A percentile compares a stretch with the other conserved stretches of the same genome.
Conservation (phyloP, 92 coral and sea anemone species). For the Zoanthus sociatus region DNA sequence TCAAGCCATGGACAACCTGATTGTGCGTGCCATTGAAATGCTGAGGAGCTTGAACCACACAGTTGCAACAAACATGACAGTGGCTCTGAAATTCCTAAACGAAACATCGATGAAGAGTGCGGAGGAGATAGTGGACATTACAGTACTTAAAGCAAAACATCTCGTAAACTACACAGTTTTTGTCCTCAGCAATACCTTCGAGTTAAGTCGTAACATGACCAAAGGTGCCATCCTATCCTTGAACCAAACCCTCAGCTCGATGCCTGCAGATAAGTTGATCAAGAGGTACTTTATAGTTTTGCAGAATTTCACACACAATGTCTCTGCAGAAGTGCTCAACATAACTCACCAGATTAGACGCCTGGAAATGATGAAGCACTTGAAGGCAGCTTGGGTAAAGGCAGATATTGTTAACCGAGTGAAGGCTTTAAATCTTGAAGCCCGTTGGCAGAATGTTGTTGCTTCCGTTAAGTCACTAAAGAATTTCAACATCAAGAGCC, state of each 20-base stretch:
- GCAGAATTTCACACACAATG: constrained; percentile 57
- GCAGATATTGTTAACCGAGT: constrained; percentile 69
- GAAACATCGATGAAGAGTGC: constrained; percentile 75
- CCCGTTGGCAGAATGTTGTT: constrained; percentile 72
- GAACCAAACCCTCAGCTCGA: constrained; percentile 69
- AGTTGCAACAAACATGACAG: constrained; percentile 69
- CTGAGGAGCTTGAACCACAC: constrained; percentile 73
- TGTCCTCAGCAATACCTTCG: constrained; percentile 68
- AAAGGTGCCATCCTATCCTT: constrained; percentile 56
- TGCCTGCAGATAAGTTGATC: constrained; percentile 72
- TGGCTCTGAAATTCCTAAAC: constrained; percentile 65
- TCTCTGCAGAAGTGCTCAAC: constrained; percentile 70
- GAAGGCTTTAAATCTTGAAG: constrained; percentile 65
- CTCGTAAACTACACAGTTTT: constrained; percentile 63
- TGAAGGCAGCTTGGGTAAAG: constrained; percentile 69
- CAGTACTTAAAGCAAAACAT: constrained; percentile 63
- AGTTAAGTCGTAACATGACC: constrained; percentile 66
- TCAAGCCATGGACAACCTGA: constrained; percentile 62
- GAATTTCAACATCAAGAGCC: constrained; percentile 67
- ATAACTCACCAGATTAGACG: constrained; percentile 72
- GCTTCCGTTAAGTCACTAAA: constrained; percentile 51
- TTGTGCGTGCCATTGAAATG: constrained; percentile 61
- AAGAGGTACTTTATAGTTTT: constrained; percentile 57
- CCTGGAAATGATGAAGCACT: constrained; percentile 62
- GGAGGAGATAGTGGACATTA: constrained; percentile 79